Evolutionary conservation across 2,113 vertebrate species (phyloP).

Genomic region (Sus scrofa): T2T-Sscrofa CM000818.6:70752501-70753000

Average conservation of each 20-base stretch:
- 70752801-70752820: neutral
- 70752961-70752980: neutral
- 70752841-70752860: neutral
- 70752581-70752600: neutral
- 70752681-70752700: neutral
- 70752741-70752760: neutral
- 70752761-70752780: neutral
- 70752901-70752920: neutral
- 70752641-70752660: constrained; percentile 14
- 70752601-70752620: neutral
- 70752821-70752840: neutral
- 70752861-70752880: neutral
- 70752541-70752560: neutral
- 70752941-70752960: neutral
- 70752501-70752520: neutral
- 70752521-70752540: neutral
- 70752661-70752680: neutral
- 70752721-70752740: neutral
- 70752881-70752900: neutral
- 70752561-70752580: constrained; percentile 7
- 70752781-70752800: neutral
- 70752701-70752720: constrained; percentile 19
- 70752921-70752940: neutral
- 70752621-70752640: neutral
- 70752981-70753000: constrained; percentile 8